phyloP scores from a whole-genome alignment of 1,140 invertebrate genomes.

The Callitettix versicolor region DNA sequence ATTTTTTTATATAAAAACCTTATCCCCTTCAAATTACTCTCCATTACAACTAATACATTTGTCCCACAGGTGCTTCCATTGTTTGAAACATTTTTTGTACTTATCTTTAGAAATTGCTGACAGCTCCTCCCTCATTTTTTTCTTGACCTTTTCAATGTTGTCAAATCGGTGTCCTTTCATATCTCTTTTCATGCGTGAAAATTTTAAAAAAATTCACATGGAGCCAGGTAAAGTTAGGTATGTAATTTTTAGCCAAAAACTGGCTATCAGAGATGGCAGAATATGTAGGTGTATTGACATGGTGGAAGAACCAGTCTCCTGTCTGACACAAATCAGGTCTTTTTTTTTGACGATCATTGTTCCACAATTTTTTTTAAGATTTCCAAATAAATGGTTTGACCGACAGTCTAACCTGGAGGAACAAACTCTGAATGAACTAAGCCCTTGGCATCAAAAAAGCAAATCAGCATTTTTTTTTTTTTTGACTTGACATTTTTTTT shows the following conservation, averaged over 20 bases:
- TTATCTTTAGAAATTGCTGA: constrained; percentile 20
- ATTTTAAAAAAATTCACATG: constrained; percentile 32
- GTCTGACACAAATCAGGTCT: constrained; percentile 17
- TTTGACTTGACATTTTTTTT: constrained; percentile 20
- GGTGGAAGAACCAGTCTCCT: constrained; percentile 13
- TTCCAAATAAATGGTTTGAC: constrained; percentile 15
- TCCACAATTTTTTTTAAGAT: constrained; percentile 13
- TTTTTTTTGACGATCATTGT: constrained; percentile 17
- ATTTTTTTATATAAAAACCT: not conserved
- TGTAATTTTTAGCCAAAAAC: constrained; percentile 23
- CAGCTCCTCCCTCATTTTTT: constrained; percentile 1
- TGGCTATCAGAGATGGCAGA: too few relatives aligned
- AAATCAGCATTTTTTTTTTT: constrained; percentile 28
- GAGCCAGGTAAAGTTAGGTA: constrained; percentile 36
- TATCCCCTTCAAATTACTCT: constrained; percentile 20
- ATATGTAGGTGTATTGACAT: too few relatives aligned
- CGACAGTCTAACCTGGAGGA: constrained; percentile 19
- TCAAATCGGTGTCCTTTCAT: constrained; percentile 28
- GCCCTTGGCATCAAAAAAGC: constrained; percentile 24
- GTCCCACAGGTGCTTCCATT: constrained; percentile 18
- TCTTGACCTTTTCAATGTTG: constrained; percentile 23
- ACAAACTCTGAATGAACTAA: constrained; percentile 28
- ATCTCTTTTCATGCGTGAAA: constrained; percentile 30
- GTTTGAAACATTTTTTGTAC: constrained; percentile 17
- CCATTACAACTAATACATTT: not conserved